These are phyloP conservation scores for Eulemur macaco DNA, from an alignment of 2,113 vertebrate species.

Conservation along the genomic window DNA sequence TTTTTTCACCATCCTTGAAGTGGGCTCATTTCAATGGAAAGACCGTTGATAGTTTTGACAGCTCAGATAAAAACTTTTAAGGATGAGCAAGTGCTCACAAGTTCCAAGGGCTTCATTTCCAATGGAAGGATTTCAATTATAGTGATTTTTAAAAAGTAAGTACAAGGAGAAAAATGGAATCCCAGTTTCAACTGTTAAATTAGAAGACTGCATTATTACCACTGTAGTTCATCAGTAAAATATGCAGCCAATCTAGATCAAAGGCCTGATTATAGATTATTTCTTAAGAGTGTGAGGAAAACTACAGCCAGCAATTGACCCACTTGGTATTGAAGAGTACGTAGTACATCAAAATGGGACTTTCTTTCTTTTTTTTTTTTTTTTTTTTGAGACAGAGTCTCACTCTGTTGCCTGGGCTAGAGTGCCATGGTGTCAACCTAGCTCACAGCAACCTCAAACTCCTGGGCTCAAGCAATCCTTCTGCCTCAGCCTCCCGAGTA, in stretches of 20 bases:
- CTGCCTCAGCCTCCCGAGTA: too few species aligned
- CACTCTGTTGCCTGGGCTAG: too few species aligned
- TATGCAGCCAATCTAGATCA: background rate
- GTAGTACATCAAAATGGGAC: background rate
- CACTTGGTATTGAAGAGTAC: background rate
- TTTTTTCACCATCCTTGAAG: background rate
- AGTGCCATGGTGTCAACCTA: too few species aligned
- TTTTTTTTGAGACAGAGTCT: too few species aligned
- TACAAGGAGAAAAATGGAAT: background rate
- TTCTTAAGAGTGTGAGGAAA: background rate
- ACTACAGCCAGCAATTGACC: background rate
- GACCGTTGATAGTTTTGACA: background rate
- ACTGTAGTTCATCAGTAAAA: background rate
- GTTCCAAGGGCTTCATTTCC: background rate
- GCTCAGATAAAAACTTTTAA: background rate
- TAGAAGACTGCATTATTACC: background rate
- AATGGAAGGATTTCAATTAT: background rate
- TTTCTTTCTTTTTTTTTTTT: background rate
- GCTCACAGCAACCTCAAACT: too few species aligned
- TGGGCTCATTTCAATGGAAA: background rate
- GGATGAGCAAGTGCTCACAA: background rate
- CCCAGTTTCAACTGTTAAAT: background rate
- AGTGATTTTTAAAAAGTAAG: background rate
- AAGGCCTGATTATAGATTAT: background rate
- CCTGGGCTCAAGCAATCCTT: too few species aligned